Conservation (phyloP, 2,797 vertebrate genomes). For the Furcifer pardalis region DNA sequence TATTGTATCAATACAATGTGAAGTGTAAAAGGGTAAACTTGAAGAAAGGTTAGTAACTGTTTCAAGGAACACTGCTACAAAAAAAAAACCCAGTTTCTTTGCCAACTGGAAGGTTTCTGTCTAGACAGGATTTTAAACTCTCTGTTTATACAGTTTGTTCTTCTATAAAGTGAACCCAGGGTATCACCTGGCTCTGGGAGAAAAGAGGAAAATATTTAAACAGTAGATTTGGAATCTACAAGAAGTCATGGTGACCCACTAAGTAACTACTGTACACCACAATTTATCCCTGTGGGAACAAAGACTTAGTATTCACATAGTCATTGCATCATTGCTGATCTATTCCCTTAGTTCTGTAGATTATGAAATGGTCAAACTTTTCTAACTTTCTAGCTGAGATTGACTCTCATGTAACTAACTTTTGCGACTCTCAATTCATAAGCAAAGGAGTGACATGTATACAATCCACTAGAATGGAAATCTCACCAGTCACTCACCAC, state of each 20-base stretch:
- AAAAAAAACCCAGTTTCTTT: neutral
- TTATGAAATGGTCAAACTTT: neutral
- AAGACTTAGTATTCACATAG: neutral
- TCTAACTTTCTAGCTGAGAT: no score
- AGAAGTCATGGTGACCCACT: neutral
- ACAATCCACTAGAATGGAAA: neutral
- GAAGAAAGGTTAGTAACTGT: neutral
- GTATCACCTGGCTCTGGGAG: neutral
- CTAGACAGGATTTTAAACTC: neutral
- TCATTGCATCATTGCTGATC: neutral
- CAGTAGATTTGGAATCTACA: neutral
- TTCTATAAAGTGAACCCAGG: neutral
- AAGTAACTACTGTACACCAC: neutral
- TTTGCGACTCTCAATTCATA: no score
- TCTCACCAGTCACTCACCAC: neutral
- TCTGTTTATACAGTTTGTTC: neutral
- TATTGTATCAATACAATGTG: no score
- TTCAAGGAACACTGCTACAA: neutral
- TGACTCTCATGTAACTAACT: no score
- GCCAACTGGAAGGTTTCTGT: neutral
- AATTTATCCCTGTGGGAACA: neutral
- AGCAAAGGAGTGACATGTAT: no score
- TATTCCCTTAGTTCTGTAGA: neutral
- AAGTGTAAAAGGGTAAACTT: neutral
- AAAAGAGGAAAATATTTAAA: conserved; percentile 3